These are phyloP conservation scores for Steinernema scapterisci DNA, from an alignment of 2,888 invertebrate genomes.

Conservation along the genomic window DNA sequence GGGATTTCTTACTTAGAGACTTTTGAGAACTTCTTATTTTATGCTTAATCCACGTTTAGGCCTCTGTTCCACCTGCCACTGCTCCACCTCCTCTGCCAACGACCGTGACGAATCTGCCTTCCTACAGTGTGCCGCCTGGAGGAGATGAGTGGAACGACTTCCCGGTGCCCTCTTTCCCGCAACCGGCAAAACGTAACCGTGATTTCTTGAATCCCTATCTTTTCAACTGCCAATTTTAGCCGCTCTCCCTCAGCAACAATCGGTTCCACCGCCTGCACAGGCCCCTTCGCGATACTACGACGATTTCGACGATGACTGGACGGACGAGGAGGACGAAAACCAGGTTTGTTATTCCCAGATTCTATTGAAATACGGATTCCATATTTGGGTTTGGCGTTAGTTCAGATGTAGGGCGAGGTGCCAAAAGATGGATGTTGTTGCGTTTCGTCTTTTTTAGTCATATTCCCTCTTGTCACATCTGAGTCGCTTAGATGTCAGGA, in stretches of 20 bases:
- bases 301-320: slow-evolving; percentile 67
- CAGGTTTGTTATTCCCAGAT: too few relatives aligned
- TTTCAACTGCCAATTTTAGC: not conserved
- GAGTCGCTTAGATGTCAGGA: too few relatives aligned
- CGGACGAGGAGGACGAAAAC: slow-evolving; percentile 64
- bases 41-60: not conserved
- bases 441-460: too few relatives aligned
- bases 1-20: not conserved
- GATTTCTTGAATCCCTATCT: not conserved
- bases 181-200: not conserved
- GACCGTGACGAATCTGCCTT: slow-evolving; percentile 1
- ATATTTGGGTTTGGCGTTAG: too few relatives aligned
- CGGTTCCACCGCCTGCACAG: slow-evolving; percentile 73
- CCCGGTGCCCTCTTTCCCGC: slow-evolving; percentile 7
- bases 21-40: not conserved
- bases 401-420: too few relatives aligned
- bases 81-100: slow-evolving; percentile 15
- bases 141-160: not conserved
- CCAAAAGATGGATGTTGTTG: too few relatives aligned
- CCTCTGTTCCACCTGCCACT: not conserved
- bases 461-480: too few relatives aligned
- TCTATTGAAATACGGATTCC: too few relatives aligned
- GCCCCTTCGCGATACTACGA: slow-evolving; percentile 41
- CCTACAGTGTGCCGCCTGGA: slow-evolving; percentile 26
- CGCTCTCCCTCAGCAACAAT: slow-evolving; percentile 74